A percentile compares a stretch with the other conserved stretches of the same genome.
These are phyloP conservation scores for Schizopygopsis malacanthus DNA, from an alignment of 2,797 vertebrate species.

Conservation along the genomic window DNA sequence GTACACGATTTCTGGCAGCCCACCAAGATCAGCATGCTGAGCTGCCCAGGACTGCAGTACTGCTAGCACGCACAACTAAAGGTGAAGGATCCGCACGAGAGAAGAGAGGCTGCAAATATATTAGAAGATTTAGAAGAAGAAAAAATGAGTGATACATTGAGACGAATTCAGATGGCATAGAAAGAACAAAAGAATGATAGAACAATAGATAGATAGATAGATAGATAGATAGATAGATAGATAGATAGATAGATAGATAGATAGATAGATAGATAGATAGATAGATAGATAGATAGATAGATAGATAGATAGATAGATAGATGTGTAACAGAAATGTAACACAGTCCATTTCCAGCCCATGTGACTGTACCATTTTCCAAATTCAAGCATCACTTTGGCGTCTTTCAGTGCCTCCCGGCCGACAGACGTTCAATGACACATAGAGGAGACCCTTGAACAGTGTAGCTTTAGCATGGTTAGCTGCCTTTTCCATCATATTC, in stretches of 20 bases:
- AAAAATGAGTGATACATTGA: neutral
- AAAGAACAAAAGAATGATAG: neutral
- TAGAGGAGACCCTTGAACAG: constrained; percentile 11
- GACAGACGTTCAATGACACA: neutral
- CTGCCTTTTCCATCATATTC: neutral
- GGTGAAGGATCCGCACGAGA: constrained; percentile 51
- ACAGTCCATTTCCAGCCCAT: constrained; percentile 35
- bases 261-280: neutral
- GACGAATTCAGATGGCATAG: neutral
- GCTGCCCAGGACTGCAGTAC: constrained; percentile 52
- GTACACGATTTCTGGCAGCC: constrained; percentile 61
- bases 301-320: neutral
- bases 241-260: neutral
- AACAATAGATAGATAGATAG: neutral
- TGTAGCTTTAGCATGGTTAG: constrained; percentile 35
- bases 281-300: neutral
- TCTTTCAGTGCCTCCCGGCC: constrained; percentile 17
- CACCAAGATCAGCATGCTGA: constrained; percentile 56
- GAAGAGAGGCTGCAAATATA: constrained; percentile 15
- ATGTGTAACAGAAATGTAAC: constrained; percentile 25
- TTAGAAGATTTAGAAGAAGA: neutral
- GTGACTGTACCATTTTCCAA: constrained; percentile 43
- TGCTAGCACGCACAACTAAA: constrained; percentile 49
- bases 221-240: neutral
- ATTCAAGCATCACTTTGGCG: constrained; percentile 39